These are phyloP conservation scores for Dendrolimus houi DNA, from an alignment of 2,888 invertebrate species.

Conservation along the genomic window DNA sequence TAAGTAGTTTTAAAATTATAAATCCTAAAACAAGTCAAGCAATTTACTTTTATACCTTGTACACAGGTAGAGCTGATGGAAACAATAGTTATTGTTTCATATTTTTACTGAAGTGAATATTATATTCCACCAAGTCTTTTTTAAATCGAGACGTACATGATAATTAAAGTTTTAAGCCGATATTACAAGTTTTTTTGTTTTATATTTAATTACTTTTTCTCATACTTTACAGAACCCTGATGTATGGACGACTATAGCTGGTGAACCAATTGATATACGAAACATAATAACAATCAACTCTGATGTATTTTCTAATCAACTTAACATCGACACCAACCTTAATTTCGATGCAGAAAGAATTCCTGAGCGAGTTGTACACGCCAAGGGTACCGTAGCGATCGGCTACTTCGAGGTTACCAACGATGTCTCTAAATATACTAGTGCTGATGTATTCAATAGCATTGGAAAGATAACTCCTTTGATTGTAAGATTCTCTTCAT, in stretches of 20 bases:
- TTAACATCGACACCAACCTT: slow-evolving; percentile 42
- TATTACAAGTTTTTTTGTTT: too few species aligned
- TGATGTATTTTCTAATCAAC: slow-evolving; percentile 39
- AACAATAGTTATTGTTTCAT: too few species aligned
- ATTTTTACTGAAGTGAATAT: too few species aligned
- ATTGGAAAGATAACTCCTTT: slow-evolving; percentile 86
- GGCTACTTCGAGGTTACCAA: slow-evolving; percentile 89
- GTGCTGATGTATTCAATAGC: slow-evolving; percentile 83
- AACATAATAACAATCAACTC: slow-evolving; percentile 86
- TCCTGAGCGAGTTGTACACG: slow-evolving; percentile 94
- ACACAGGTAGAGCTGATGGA: too few species aligned
- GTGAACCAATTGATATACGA: slow-evolving; percentile 83
- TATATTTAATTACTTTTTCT: neutral
- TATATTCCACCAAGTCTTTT: too few species aligned
- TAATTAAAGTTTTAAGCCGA: too few species aligned
- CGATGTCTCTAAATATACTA: slow-evolving; percentile 84
- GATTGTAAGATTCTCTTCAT: slow-evolving; percentile 85
- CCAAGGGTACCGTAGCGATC: slow-evolving; percentile 92
- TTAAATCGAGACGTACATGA: too few species aligned
- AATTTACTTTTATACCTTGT: too few species aligned
- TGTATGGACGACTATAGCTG: slow-evolving; percentile 82
- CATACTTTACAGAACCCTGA: slow-evolving; percentile 56
- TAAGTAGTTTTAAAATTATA: neutral
- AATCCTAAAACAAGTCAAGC: too few species aligned
- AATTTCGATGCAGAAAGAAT: slow-evolving; percentile 91